Conservation (phyloP, 1,140 invertebrate species). For the Drosophila novamexicana region DNA sequence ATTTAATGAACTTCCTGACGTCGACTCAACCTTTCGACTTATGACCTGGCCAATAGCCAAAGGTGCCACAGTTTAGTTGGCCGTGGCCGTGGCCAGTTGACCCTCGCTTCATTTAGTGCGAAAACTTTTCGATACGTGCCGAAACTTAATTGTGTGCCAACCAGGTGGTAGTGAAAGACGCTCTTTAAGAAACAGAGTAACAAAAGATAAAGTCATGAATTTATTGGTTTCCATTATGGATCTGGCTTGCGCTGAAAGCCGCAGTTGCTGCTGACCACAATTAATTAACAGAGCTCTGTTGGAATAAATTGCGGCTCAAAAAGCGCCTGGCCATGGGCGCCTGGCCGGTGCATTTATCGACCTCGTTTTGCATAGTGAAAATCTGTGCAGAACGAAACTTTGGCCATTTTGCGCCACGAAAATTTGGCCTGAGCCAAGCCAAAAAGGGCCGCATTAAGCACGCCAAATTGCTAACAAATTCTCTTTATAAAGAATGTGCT, state of each 20-base stretch:
- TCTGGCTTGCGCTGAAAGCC: slow-evolving; percentile 30
- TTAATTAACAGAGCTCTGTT: slow-evolving; percentile 60
- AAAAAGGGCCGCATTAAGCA: slow-evolving; percentile 38
- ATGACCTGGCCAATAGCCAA: slow-evolving; percentile 26
- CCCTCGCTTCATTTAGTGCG: slow-evolving; percentile 67
- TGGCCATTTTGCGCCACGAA: slow-evolving; percentile 33
- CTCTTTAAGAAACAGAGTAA: slow-evolving; percentile 40
- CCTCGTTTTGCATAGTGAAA: slow-evolving; percentile 24
- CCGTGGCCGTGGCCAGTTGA: slow-evolving; percentile 38
- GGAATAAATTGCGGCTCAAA: slow-evolving; percentile 20
- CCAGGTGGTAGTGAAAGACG: slow-evolving; percentile 15
- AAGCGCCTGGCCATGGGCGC: neutral
- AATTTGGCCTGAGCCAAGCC: slow-evolving; percentile 25
- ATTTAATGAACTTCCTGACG: slow-evolving; percentile 78
- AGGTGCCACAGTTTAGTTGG: slow-evolving; percentile 35
- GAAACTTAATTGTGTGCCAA: slow-evolving; percentile 67
- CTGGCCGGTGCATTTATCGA: slow-evolving; percentile 8
- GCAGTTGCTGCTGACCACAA: slow-evolving; percentile 51
- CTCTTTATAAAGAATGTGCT: slow-evolving; percentile 55
- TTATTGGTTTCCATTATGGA: slow-evolving; percentile 66
- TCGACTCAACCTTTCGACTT: slow-evolving; percentile 58
- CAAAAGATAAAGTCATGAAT: slow-evolving; percentile 10
- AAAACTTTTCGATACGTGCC: slow-evolving; percentile 67
- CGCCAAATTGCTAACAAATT: slow-evolving; percentile 74
- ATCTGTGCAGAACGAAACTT: slow-evolving; percentile 41